Base-by-base conservation (phyloP, 2,113 vertebrate species). In the Plotosus lineatus region DNA sequence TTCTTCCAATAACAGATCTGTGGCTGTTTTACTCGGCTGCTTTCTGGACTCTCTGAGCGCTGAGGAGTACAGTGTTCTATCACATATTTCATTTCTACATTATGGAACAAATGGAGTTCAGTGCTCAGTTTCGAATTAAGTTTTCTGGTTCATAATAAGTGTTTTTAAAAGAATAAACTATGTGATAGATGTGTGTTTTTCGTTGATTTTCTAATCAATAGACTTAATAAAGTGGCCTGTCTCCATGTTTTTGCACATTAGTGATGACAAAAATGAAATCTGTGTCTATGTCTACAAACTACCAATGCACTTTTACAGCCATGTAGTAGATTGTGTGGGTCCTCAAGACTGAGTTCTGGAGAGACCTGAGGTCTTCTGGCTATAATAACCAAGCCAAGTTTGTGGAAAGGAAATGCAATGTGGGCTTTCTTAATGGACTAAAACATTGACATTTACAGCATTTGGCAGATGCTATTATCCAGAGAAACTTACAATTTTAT, bases 1-100 rank as follows among this genome's bases (percentile, higher is more conserved):
- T 83, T 83, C 81, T 78, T n/a, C 19, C 63, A 71, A 83, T 78
- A 82, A 83, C 77, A 66, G 31, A 79, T 75, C 73, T 21, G 58
- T 55, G 68, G 58, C 82, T 48, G 31, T 79, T 85, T 86, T 77
- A 68, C 78, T 77, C 3, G 36, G 14, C 80, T 61, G 68, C 40
- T 71, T 60, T 12, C 44, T 68, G 61, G 36, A 26, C 9, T 44
- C 50, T 28, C 48, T 51, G 8, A 68, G 21, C 63, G 44, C 21
- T 21, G 51, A 83, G 53, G 31, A 63, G 56, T 11, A 40, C 51
- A 31, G 42, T 14, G 17, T 50, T 61, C 65, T 42, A n/a, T 31
- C 26, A 1, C 17, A 46, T 14, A 55, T 31, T 76, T 85, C 40
- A 46, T 77, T 36, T 60, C 15, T 31, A 3, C 46, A 61, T 21